Evolutionary conservation across 2,888 invertebrate species (phyloP), one percentile per base, ranked within the genome.

Genomic region (Strigamia maritima): DNA sequence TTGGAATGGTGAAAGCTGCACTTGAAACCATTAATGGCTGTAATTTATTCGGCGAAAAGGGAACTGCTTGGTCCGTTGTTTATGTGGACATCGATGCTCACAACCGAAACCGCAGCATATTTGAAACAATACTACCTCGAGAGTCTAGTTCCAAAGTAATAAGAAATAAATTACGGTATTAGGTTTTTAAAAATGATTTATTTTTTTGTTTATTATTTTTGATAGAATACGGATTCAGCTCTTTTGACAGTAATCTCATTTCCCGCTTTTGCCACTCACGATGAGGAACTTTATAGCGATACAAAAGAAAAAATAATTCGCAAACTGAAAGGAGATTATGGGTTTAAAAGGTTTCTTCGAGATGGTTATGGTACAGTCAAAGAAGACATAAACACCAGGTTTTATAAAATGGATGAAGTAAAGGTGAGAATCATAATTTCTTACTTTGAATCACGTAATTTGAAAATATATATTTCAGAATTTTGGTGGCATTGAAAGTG

Each of bases 71-170:
- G 94, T 97, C 97, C 83, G 98, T 99, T 0, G 93, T 99, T 79
- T 99, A 98, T 86, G 98, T 98, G 1, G 99, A 99, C 85, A 98
- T 99, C 83, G 99, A 99, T 88, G 99, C 99, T 0, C 99, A 99
- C 86, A 98, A 98, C 87, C 90, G 99, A 79, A 99, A 99, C 87
- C 90, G 98, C 83, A 98, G 97, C 86, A 99, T 98, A 83, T 98
- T 99, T 86, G 98, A 99, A 88, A 97, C 98, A 0, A 92, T 99
- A 89, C 88, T 98, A 54, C 99, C 99, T 0, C 89, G 98, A 83
- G 99, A 99, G 88, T 98, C 98, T 0, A 96, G 95, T 86, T 98
- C 98, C 0, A 99, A 99, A 90, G 97, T 95, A 88, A 81, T 8
- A 22, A 60, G 22, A 60, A 60, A 60, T 19, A 16, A 49, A 35